A percentile compares a stretch with the other conserved stretches of the same genome.
These are phyloP conservation scores for Aphelocoma californica DNA, from an alignment of 2,797 vertebrate genomes.

Conservation along the genomic window DNA sequence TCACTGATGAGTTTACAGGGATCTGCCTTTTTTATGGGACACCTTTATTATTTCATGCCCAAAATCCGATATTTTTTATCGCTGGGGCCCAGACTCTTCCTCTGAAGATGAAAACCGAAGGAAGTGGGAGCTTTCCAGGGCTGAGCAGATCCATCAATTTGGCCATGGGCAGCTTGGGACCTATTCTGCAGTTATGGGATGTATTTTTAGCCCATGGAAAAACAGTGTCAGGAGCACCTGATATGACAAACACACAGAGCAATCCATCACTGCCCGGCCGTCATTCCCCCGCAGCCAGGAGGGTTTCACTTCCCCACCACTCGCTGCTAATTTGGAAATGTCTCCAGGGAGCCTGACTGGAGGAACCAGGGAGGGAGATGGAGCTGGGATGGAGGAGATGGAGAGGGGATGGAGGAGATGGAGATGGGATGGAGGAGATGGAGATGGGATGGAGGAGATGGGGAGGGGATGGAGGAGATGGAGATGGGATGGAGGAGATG, in stretches of 20 bases:
- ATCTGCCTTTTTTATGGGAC: background rate
- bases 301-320: rapidly evolving
- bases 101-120: background rate
- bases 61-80: background rate
- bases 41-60: background rate
- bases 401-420: too few relatives aligned
- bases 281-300: background rate
- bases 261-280: background rate
- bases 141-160: background rate
- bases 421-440: background rate
- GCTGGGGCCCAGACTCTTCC: rapidly evolving
- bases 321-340: background rate
- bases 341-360: background rate
- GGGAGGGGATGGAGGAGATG: too few relatives aligned
- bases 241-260: background rate
- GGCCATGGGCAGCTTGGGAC: conserved; percentile 23
- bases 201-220: conserved; percentile 63
- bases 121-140: background rate
- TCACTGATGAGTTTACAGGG: background rate
- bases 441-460: too few relatives aligned
- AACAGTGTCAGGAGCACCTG: background rate
- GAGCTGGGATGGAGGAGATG: background rate
- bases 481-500: too few relatives aligned
- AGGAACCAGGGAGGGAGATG: background rate
- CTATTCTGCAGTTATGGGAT: background rate